Base-by-base conservation (phyloP, 2,888 invertebrate species). In the Buathra laborator region DNA sequence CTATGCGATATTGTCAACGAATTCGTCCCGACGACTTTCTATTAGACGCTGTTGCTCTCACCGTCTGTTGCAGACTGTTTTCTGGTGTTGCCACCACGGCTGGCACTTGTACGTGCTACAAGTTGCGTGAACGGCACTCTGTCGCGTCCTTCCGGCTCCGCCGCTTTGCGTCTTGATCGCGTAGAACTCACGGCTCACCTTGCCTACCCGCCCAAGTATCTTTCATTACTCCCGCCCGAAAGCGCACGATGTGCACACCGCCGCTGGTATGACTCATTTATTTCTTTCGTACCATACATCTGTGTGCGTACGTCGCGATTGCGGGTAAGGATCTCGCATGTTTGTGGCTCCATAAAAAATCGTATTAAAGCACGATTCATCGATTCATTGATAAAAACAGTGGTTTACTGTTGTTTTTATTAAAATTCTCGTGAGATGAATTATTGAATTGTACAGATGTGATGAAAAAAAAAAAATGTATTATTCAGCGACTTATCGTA, bases 11-110 rank as follows among this genome's bases (percentile, higher is more conserved):
- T 10, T 24, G 46, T 48, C 37, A 12, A 29, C 6, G 32, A 62
- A 32, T 62, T 62, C 29, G 29, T 32, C 14, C 14, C 2, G 29
- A 32, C 29, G 32, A 62, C 14, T 71, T 43, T 24, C 24, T 59
- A 62, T 70, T 19, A 16, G 59, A 78, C 29, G 53, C 32, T 46
- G 46, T 29, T 43, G 67, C 37, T 48, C 48, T 43, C 51, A 67
- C 66, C 12, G 81, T 51, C 81, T 43, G 68, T 81, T 75, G 44
- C 75, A 75, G 75, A 70, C 75, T 81, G 81, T 70, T 81, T 74
- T 74, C 75, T 75, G 37, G 19, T 48, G 48, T 62, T 32, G 9
- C 56, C 56, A 56, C 56, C 19, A 19, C 56, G 24, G 56, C 56
- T 24, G 12, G 56, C 56, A 56, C 56, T 56, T 24, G 56, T 56